Conservation (phyloP, 2,797 vertebrate genomes). For the Spheniscus humboldti region DNA sequence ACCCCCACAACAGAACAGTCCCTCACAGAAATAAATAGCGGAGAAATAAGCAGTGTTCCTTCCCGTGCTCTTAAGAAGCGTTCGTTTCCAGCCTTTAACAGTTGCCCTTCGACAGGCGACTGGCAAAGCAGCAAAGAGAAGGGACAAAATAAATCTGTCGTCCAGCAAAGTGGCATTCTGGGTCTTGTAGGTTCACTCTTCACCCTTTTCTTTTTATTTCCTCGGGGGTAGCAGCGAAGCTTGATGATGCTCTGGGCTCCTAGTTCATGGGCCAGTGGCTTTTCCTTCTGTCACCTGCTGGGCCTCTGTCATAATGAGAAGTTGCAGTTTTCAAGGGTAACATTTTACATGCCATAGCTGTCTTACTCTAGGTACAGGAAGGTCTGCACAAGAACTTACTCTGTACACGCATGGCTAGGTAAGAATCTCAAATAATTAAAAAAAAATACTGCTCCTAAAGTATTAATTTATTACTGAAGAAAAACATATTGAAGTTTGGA, state of each 20-base stretch:
- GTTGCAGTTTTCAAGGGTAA: conserved; percentile 44
- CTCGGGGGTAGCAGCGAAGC: not conserved
- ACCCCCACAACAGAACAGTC: not conserved
- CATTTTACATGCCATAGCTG: conserved; percentile 31
- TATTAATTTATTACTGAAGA: conserved; percentile 52
- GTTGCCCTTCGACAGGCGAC: not conserved
- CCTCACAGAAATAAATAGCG: not conserved
- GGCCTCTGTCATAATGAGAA: conserved; percentile 49
- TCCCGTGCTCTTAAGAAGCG: not conserved
- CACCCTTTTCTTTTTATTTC: conserved; percentile 4
- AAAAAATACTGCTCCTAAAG: conserved; percentile 14
- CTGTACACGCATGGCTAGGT: not conserved
- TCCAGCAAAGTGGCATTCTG: not conserved
- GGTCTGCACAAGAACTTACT: not conserved
- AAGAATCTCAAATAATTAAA: not conserved
- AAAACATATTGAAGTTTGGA: conserved; percentile 58
- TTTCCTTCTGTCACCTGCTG: conserved; percentile 43
- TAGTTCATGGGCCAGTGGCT: conserved; percentile 52
- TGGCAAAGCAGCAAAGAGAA: not conserved
- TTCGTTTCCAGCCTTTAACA: not conserved
- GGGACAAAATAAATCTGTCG: not conserved
- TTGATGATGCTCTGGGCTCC: conserved; percentile 1
- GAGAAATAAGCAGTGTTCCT: not conserved
- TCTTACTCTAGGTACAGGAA: not conserved
- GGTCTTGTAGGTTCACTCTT: not conserved